Evolutionary conservation across 2,888 invertebrate genomes (phyloP).

Genomic region (Caenorhabditis angaria): DNA sequence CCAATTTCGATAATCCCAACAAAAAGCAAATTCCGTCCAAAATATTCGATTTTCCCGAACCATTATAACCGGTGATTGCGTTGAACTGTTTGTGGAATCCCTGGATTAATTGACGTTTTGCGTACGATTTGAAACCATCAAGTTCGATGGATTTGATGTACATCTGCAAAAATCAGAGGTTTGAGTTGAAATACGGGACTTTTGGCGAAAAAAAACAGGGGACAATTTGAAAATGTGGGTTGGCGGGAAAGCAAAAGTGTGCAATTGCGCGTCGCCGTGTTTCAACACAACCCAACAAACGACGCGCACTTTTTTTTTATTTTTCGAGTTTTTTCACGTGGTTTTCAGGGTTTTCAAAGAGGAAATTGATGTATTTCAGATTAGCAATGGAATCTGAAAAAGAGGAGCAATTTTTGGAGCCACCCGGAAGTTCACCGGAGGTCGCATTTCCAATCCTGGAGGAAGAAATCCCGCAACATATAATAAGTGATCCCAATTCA

Average conservation of each 20-base stretch:
- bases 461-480: constrained; percentile 17
- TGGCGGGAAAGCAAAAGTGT: constrained; percentile 13
- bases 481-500: constrained; percentile 12
- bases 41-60: constrained; percentile 76
- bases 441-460: constrained; percentile 7
- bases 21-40: constrained; percentile 97
- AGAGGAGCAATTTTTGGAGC: background rate
- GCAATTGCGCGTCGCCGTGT: constrained; percentile 8
- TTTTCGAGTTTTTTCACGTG: background rate
- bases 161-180: too few species aligned
- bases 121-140: constrained; percentile 98
- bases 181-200: background rate
- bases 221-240: constrained; percentile 8
- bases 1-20: constrained; percentile 89
- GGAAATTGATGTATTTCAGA: background rate
- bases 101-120: constrained; percentile 87
- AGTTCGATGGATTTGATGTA: constrained; percentile 88
- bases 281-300: constrained; percentile 1
- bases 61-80: constrained; percentile 84
- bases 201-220: background rate
- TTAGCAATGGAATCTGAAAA: constrained; percentile 1
- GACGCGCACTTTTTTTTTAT: background rate
- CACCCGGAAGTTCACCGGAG: background rate
- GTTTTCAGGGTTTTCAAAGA: background rate
- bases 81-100: constrained; percentile 94